phyloP scores from a whole-genome alignment of 2,113 vertebrate genomes.

The Indri indri region DNA sequence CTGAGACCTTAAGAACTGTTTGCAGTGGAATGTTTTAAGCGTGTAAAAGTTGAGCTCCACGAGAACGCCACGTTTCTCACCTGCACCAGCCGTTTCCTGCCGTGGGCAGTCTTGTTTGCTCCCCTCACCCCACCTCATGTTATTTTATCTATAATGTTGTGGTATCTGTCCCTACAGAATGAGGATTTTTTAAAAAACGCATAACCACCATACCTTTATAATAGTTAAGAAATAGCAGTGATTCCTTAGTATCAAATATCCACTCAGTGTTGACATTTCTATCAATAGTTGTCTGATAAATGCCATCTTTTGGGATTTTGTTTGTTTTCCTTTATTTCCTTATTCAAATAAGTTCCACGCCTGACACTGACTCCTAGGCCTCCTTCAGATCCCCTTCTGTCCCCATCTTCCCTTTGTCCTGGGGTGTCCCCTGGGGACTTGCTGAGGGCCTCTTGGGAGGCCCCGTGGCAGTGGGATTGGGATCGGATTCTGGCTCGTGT shows the following conservation, averaged over 20 bases:
- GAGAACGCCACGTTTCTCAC: too few relatives aligned
- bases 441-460: background rate
- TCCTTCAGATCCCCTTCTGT: background rate
- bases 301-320: background rate
- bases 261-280: background rate
- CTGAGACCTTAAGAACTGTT: too few relatives aligned
- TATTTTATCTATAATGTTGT: background rate
- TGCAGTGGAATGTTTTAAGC: background rate
- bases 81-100: too few relatives aligned
- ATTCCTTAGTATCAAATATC: background rate
- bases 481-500: accelerated
- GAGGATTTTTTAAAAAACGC: background rate
- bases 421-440: background rate
- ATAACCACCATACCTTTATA: too few relatives aligned
- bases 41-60: accelerated
- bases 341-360: too few relatives aligned
- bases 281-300: background rate
- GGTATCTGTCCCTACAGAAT: background rate
- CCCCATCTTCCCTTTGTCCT: background rate
- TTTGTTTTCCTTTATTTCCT: background rate
- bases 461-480: too few relatives aligned
- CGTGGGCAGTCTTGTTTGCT: accelerated
- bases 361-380: background rate
- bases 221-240: accelerated
- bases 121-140: accelerated